Base-by-base conservation (phyloP, 2,888 invertebrate species). In the Dasysyrphus tricinctus region DNA sequence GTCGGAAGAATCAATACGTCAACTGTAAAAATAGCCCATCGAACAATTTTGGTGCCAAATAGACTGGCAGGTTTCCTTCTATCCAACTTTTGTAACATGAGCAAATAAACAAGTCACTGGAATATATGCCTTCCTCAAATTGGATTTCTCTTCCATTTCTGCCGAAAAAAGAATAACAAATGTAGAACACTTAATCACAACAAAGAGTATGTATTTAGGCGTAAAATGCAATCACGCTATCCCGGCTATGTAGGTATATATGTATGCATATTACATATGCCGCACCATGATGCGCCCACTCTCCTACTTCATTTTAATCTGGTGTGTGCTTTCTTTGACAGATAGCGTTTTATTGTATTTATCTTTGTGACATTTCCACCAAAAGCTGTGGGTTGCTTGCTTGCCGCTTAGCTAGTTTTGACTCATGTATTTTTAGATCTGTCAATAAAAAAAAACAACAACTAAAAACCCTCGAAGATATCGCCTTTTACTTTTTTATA, bases 311-410 rank as follows among this genome's bases (percentile, higher is more conserved):
- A 69, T 75, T 80, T 51, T 61, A 74, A 69, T 76, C 61, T 47
- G 57, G 16, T 65, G 54, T 75, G 54, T 29, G 75, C 65, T 80
- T 80, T 80, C 80, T 81, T 70, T 76, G 76, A 76, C 76, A 72
- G 76, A 70, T 61, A 75, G 61, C 32, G 75, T 76, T 70, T 81
- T 75, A 81, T 70, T 72, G 80, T 81, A 63, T 76, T 81, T 81
- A 76, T 72, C 70, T 70, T 65, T 63, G 76, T 76, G 69, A 63
- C 19, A 56, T 76, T 81, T 76, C 63, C 70, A 56, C 56, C 69
- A 56, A 81, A 76, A 80, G 63, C 54, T 70, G 80, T 81, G 80
- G 80, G 80, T 70, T 67, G 67, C 16, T 70, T 24, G 61, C 39
- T 24, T 24, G 39, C 19, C 39, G 70, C 57, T 54, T 69, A 81